These are phyloP conservation scores for Spinibarbus caldwelli DNA, from an alignment of 2,797 vertebrate species.

Conservation along the genomic window DNA sequence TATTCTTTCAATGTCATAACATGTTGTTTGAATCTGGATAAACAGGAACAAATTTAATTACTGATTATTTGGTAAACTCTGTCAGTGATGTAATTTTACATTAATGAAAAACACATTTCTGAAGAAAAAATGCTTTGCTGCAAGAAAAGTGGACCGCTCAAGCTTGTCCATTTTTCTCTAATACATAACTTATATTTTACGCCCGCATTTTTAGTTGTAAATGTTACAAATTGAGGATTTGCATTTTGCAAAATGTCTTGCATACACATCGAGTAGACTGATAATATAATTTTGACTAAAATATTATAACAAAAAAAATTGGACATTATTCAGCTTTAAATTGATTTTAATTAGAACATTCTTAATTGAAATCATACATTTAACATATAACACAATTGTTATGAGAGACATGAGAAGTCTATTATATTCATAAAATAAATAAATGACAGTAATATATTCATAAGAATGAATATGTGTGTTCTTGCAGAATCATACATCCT, in stretches of 20 bases:
- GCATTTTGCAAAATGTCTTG: background rate
- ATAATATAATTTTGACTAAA: background rate
- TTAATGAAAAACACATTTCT: background rate
- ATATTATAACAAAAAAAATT: too few relatives aligned
- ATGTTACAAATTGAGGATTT: background rate
- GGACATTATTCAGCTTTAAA: background rate
- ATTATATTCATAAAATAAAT: too few relatives aligned
- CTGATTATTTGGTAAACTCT: slow-evolving; percentile 8
- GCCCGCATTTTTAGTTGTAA: background rate
- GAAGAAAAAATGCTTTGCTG: background rate
- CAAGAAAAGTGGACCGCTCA: background rate
- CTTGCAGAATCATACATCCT: too few relatives aligned
- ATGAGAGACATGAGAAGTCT: too few relatives aligned
- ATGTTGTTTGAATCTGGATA: background rate
- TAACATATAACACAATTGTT: too few relatives aligned
- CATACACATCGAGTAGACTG: too few relatives aligned
- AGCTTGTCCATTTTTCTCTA: background rate
- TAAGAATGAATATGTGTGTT: too few relatives aligned
- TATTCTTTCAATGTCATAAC: background rate
- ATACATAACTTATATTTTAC: background rate
- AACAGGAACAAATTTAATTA: background rate
- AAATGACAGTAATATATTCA: too few relatives aligned
- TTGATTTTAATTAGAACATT: too few relatives aligned
- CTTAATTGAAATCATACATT: too few relatives aligned
- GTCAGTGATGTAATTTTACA: background rate